Evolutionary conservation across 2,888 invertebrate species (phyloP).

Genomic region (Exephanes ischioxanthus): DNA sequence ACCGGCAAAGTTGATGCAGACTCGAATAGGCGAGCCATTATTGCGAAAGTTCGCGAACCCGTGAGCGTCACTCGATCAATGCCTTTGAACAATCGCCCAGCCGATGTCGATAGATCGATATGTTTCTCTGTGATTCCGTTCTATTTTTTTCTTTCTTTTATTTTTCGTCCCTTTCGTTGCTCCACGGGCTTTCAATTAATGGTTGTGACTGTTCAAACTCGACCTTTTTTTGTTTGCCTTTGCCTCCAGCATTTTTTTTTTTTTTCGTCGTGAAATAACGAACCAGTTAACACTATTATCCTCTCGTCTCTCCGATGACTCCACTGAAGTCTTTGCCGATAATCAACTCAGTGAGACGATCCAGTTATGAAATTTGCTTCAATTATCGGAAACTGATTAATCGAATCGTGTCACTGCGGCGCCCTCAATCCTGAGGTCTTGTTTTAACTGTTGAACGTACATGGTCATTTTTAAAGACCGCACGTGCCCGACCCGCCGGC

Average conservation of each 20-base stretch:
- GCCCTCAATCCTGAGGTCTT: not conserved
- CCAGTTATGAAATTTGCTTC: slow-evolving; percentile 22
- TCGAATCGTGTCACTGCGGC: not conserved
- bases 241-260: slow-evolving; percentile 16
- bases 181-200: slow-evolving; percentile 31
- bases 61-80: slow-evolving; percentile 60
- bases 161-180: not conserved
- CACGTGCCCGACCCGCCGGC: not conserved
- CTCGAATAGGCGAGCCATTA: slow-evolving; percentile 35
- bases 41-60: slow-evolving; percentile 43
- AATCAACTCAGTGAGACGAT: slow-evolving; percentile 33
- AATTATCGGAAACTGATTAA: slow-evolving; percentile 29
- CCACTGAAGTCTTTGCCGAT: slow-evolving; percentile 22
- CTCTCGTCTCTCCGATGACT: slow-evolving; percentile 12
- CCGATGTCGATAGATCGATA: slow-evolving; percentile 42
- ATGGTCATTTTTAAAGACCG: not conserved
- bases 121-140: slow-evolving; percentile 50
- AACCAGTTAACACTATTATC: slow-evolving; percentile 51
- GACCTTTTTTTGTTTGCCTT: slow-evolving; percentile 32
- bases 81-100: slow-evolving; percentile 60
- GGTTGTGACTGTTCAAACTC: slow-evolving; percentile 35
- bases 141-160: slow-evolving; percentile 41
- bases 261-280: slow-evolving; percentile 36
- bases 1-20: not conserved
- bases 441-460: not conserved